A percentile compares a stretch with the other conserved stretches of the same genome.
Evolutionary conservation across 2,797 vertebrate species (phyloP).

Genomic region (Lepidocolaptes lacrymiger): DNA sequence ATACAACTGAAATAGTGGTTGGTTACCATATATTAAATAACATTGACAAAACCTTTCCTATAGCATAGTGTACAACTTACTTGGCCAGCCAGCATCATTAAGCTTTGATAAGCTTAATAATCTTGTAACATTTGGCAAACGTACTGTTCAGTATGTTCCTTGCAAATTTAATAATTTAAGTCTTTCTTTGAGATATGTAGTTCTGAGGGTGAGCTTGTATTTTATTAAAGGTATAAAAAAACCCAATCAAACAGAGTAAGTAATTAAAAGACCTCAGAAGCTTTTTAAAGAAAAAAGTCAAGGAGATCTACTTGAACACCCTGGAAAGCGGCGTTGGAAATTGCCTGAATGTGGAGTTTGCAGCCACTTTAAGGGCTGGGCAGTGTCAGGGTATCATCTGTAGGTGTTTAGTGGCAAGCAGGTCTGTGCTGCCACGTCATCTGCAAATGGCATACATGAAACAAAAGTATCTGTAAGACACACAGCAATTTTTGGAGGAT

Average conservation of each 20-base stretch:
- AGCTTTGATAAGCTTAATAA: conserved; percentile 8
- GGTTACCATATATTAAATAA: not conserved
- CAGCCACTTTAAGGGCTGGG: not conserved
- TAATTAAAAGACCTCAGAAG: not conserved
- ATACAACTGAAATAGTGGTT: not conserved
- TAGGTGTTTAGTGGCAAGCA: not conserved
- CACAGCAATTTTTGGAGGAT: not conserved
- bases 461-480: not conserved
- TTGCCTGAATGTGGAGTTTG: not conserved
- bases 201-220: conserved; percentile 21
- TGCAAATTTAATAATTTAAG: conserved; percentile 45
- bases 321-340: not conserved
- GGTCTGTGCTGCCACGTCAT: not conserved
- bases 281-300: not conserved
- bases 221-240: not conserved
- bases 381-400: not conserved
- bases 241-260: not conserved
- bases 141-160: conserved; percentile 16
- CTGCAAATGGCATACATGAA: not conserved
- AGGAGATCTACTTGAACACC: not conserved
- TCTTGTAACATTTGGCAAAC: conserved; percentile 43
- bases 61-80: conserved; percentile 31
- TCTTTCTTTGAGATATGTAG: conserved; percentile 30
- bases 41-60: not conserved
- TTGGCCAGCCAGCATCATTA: conserved; percentile 50